Conservation (phyloP, 2,797 vertebrate genomes). For the Labeo calbasu region DNA sequence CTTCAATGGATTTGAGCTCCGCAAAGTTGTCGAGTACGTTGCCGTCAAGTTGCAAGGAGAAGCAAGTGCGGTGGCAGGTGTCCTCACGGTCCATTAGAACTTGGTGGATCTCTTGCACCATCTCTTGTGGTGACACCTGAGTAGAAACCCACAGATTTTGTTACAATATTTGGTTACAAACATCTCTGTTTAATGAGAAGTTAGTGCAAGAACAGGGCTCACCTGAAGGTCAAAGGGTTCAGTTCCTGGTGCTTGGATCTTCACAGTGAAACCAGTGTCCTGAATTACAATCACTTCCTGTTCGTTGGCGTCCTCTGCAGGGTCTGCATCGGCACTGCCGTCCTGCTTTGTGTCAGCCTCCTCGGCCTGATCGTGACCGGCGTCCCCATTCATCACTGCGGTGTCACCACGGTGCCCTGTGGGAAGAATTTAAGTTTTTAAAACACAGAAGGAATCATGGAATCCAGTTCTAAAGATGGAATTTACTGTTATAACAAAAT, state of each 20-base stretch:
- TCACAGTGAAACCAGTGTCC: conserved; percentile 97
- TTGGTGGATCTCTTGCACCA: conserved; percentile 99
- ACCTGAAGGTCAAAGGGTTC: conserved; percentile 97
- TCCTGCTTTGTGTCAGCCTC: conserved; percentile 82
- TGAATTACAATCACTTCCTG: conserved; percentile 99
- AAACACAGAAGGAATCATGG: too few species aligned
- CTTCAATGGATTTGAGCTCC: conserved; percentile 96
- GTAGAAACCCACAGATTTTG: background rate
- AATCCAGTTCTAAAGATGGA: too few species aligned
- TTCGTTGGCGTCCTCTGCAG: conserved; percentile 86
- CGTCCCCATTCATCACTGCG: conserved; percentile 89
- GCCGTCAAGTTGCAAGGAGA: conserved; percentile 96
- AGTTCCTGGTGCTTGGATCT: conserved; percentile 93
- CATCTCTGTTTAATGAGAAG: background rate
- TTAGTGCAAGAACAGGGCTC: background rate
- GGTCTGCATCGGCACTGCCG: conserved; percentile 79
- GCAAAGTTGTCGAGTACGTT: conserved; percentile 98
- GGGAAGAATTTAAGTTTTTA: background rate
- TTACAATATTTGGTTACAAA: background rate
- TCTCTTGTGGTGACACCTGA: conserved; percentile 98
- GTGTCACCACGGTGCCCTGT: conserved; percentile 82
- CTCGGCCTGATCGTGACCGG: conserved; percentile 77
- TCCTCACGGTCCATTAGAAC: conserved; percentile 98
- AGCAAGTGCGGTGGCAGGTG: conserved; percentile 98
- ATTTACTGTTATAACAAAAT: too few species aligned